Evolutionary conservation across 2,797 vertebrate species (phyloP).

Genomic region (Sternarchorhynchus goeldii): DNA sequence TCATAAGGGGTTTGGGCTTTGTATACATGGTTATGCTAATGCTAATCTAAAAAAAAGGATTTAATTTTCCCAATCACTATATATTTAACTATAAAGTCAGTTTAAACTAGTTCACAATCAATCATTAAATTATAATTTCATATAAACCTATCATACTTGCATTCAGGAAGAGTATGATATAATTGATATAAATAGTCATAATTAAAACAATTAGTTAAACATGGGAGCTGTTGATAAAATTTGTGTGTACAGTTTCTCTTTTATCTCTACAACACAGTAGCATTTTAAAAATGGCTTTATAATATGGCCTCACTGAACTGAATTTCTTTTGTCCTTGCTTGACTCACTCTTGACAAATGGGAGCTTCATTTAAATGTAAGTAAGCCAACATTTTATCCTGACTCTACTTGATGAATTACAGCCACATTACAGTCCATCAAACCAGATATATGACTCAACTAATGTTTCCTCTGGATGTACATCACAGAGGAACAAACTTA

Average conservation of each 20-base stretch:
- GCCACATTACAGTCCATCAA: slow-evolving; percentile 20
- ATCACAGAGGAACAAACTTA: slow-evolving; percentile 20
- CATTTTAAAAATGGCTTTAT: slow-evolving; percentile 4
- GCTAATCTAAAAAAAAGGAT: not conserved
- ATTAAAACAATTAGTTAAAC: not conserved
- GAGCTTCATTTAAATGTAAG: slow-evolving; percentile 29
- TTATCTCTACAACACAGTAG: not conserved
- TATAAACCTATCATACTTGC: not conserved
- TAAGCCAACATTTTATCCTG: slow-evolving; percentile 1
- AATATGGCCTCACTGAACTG: not conserved
- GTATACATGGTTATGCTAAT: not conserved
- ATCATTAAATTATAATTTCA: not conserved
- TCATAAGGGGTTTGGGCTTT: slow-evolving; percentile 39
- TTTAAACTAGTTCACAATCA: not conserved
- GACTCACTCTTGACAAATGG: slow-evolving; percentile 15
- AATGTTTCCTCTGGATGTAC: not conserved
- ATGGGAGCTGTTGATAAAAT: not conserved
- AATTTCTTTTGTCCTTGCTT: not conserved
- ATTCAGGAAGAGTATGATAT: too few relatives aligned
- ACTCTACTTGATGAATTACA: slow-evolving; percentile 18
- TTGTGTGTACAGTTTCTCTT: not conserved
- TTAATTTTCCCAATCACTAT: not conserved
- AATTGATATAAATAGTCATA: too few relatives aligned
- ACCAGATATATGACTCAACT: slow-evolving; percentile 6
- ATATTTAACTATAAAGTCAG: not conserved